Conservation (phyloP, 2,888 invertebrate species). For the Drosophila limbata region DNA sequence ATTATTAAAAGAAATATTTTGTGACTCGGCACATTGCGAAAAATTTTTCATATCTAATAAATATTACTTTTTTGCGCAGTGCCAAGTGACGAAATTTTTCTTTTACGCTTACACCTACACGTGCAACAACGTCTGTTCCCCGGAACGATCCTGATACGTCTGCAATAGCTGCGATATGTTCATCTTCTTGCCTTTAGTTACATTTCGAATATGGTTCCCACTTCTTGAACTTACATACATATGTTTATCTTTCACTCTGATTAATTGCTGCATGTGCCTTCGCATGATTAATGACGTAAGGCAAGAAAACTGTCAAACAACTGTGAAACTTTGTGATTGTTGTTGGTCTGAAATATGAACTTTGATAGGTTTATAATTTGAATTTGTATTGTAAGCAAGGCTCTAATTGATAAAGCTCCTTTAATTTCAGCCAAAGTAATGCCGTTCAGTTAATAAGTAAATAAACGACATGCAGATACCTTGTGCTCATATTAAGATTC, state of each 20-base stretch:
- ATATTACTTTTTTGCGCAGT: no score
- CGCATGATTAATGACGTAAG: neutral
- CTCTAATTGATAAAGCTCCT: no score
- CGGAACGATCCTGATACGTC: slow-evolving; percentile 60
- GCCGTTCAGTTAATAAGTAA: no score
- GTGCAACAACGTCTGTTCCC: slow-evolving; percentile 62
- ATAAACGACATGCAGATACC: no score
- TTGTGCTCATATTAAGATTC: no score
- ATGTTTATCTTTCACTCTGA: neutral
- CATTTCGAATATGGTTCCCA: slow-evolving; percentile 7
- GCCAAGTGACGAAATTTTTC: no score
- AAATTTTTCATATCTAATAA: no score
- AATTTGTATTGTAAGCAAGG: no score
- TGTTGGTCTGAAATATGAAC: neutral
- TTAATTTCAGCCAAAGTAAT: no score
- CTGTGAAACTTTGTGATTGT: neutral
- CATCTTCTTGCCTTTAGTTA: slow-evolving; percentile 50
- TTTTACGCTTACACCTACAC: no score
- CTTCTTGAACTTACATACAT: neutral
- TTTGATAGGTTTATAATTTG: neutral
- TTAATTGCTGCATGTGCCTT: neutral
- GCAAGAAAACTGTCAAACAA: neutral
- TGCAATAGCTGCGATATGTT: slow-evolving; percentile 64
- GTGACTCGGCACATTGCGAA: no score
- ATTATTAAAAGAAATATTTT: no score